Conservation (phyloP, 1,140 invertebrate genomes). For the Reticulitermes speratus region DNA sequence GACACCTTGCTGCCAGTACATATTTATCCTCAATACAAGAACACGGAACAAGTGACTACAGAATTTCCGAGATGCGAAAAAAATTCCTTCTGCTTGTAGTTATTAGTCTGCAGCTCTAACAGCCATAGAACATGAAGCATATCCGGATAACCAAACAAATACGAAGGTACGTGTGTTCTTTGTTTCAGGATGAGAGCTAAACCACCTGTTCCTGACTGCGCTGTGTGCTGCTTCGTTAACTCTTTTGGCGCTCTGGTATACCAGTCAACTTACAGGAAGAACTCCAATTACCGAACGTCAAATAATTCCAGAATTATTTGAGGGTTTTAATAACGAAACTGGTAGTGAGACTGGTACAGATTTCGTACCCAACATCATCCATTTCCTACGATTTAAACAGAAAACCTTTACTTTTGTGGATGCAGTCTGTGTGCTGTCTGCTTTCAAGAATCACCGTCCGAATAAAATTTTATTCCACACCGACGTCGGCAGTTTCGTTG, state of each 20-base stretch:
- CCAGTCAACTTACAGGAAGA: background rate
- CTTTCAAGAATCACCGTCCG: background rate
- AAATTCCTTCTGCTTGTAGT: too few species aligned
- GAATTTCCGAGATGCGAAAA: too few species aligned
- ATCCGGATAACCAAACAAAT: too few species aligned
- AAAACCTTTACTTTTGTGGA: constrained; percentile 11
- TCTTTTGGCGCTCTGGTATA: background rate
- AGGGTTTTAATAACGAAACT: background rate
- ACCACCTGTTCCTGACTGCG: background rate
- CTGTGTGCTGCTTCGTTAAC: background rate
- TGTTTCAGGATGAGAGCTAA: background rate
- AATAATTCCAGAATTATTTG: background rate
- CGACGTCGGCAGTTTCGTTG: background rate
- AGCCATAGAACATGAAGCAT: too few species aligned
- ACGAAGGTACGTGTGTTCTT: too few species aligned
- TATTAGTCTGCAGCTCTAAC: too few species aligned
- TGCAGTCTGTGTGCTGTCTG: background rate
- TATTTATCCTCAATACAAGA: too few species aligned
- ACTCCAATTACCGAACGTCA: background rate
- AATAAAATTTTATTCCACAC: background rate
- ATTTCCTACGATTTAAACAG: background rate
- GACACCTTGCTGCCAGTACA: too few species aligned
- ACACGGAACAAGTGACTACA: too few species aligned
- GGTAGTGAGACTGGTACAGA: background rate
- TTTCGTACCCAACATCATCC: background rate